Evolutionary conservation across 2,888 invertebrate genomes (phyloP), one percentile per base, ranked within the genome.

Genomic region (Uropetala carovei): DNA sequence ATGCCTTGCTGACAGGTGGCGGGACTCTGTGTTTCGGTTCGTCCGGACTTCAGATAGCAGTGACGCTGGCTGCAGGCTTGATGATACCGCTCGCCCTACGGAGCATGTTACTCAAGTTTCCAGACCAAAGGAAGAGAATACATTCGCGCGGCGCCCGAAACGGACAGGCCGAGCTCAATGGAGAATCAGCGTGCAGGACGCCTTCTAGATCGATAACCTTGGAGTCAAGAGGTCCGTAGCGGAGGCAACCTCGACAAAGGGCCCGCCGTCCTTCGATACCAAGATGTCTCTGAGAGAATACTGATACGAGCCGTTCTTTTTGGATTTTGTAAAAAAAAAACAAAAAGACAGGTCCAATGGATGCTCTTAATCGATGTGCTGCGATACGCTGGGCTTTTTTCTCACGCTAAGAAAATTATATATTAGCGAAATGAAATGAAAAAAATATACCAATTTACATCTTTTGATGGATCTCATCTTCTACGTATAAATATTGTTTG

Each of bases 161-260:
- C 7, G 75, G 27, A 13, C 13, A 27, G 22, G 22, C 75, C 13
- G 11, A 13, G 7, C 22, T 75, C 27, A 75, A 27, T 75, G 27
- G 75, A 27, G 75, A 75, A 18, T 18, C 75, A 13, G 22, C 27
- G 22, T 75, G 75, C 27, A 75, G 75, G 75, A 75, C 75, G 27
- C 75, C 68, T 1, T 68, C 75, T 75, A 75, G 75, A 75, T 75
- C 75, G 22, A 27, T 27, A 13, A 75, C 75, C 13, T 14, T 75
- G 75, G 75, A 75, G 22, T 75, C 75, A 27, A 75, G 75, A 75
- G 75, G 75, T 75, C 75, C 75, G 22, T 75, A 75, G 75, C 13
- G 3, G 27, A 27, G 75, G 27, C 14, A 27, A 75, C 75, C 22
- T 13, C 22, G 27, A 22, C 68, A 10, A 9, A 68, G 68, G 68